Evolutionary conservation across 2,888 invertebrate species (phyloP), one percentile per base, ranked within the genome.

Genomic region (Anthophora plumipes): DNA sequence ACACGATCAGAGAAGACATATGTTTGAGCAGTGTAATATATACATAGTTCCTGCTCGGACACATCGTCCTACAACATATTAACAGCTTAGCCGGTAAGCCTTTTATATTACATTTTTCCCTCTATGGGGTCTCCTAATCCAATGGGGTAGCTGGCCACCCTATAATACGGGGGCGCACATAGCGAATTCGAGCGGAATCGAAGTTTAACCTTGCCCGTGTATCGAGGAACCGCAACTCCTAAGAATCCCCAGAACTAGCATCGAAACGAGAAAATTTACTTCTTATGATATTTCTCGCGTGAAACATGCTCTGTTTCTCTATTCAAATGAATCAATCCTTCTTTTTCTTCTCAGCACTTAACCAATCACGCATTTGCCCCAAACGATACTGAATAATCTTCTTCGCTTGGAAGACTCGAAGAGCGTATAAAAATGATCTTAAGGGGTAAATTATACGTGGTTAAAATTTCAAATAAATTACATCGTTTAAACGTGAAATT

Each of bases 41-140:
- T 92, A 92, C 92, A 92, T 91, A 90, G 89, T 89, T 91, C 88
- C 87, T 89, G 78, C 88, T 90, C 84, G 88, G 88, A 88, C 87
- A 90, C 87, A 90, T 82, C 88, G 86, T 89, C 89, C 90, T 91
- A 92, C 91, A 93, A 93, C 93, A 93, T 93, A 93, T 93, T 93
- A 93, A 93, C 92, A 88, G 93, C 93, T 93, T 93, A 93, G 91
- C 88, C 90, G 89, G 91, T 93, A 93, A 93, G 93, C 93, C 93
- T 92, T 93, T 93, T 93, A 93, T 93, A 93, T 93, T 93, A 93
- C 93, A 93, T 93, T 93, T 93, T 93, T 93, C 93, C 93, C 93
- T 93, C 91, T 92, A 92, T 91, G 92, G 93, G 93, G 92, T 92
- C 91, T 91, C 85, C 89, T 93, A 93, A 93, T 93, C 93, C 93